These are phyloP conservation scores for Steatocranus sp. DNA, from an alignment of 2,797 vertebrate species.

Conservation along the genomic window DNA sequence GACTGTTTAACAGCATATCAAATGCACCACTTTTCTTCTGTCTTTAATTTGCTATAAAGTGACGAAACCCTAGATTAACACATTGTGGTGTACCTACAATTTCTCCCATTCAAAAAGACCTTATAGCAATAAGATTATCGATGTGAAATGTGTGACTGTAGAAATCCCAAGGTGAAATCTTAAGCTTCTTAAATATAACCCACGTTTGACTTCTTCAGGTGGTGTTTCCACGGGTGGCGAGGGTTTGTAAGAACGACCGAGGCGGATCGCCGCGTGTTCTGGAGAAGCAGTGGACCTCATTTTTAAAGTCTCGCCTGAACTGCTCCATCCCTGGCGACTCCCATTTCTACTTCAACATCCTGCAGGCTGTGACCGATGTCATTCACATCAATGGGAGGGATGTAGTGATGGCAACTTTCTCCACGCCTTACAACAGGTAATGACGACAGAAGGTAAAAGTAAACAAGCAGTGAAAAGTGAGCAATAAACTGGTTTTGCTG, in stretches of 20 bases:
- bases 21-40: slow-evolving; percentile 28
- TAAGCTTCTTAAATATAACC: background rate
- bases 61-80: slow-evolving; percentile 37
- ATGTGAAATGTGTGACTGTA: background rate
- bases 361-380: slow-evolving; percentile 95
- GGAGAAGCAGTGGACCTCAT: slow-evolving; percentile 99
- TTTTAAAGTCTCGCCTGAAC: slow-evolving; percentile 95
- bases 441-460: background rate
- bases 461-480: background rate
- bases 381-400: slow-evolving; percentile 91
- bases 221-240: slow-evolving; percentile 93
- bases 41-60: slow-evolving; percentile 52
- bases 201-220: slow-evolving; percentile 73
- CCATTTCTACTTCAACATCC: slow-evolving; percentile 99
- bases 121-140: background rate
- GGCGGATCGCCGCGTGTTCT: slow-evolving; percentile 96
- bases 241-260: slow-evolving; percentile 96
- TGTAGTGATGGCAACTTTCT: slow-evolving; percentile 96
- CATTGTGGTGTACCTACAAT: background rate
- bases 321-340: slow-evolving; percentile 98
- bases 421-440: slow-evolving; percentile 98
- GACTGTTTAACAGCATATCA: slow-evolving; percentile 45
- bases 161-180: background rate
- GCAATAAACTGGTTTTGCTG: background rate
- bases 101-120: background rate